Evolutionary conservation across 2,888 invertebrate species (phyloP), one percentile per base, ranked within the genome.

Genomic region (Siphonodentalium dalli): DNA sequence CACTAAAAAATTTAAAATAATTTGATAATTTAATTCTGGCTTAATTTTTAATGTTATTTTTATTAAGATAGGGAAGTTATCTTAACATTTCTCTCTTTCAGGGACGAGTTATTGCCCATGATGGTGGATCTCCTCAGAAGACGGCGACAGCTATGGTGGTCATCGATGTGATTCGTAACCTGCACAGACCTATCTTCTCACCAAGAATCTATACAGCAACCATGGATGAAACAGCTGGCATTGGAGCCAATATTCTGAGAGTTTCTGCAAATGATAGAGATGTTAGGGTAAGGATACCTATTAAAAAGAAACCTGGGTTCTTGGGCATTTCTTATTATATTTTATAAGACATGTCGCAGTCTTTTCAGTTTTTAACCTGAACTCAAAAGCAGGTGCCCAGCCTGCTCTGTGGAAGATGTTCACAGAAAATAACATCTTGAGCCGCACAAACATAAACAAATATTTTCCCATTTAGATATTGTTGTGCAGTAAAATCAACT

Each of bases 111-210:
- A 44, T 61, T 9, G 78, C 72, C 1, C 24, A 35, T n/a, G 78
- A 79, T 55, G 68, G 70, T 35, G 78, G 77, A n/a, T 55, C 45
- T 15, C 78, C 76, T 31, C 54, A 71, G 2, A 52, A 54, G 39
- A 59, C 61, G 18, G 66, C 66, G 1, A 60, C 58, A n/a, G 53
- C 56, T 2, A 47, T 62, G 0, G 61, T 76, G 23, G 64, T 58
- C 1, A 69, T 78, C 18, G 63, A 58, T 2, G 68, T 78, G 2
- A 44, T 61, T 31, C 63, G 74, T 24, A 78, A 79, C 46, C 54
- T 74, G 13, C 45, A 69, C 26, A 43, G 37, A 18, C 79, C 79
- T 7, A 34, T 37, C 6, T 72, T 72, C 51, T 28, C 11, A 7
- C 40, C 53, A 11, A 26, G 20, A 1, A 26, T 46, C 7, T 46